Evolutionary conservation across 2,797 vertebrate species (phyloP).

Genomic region (Notamacropus eugenii): DNA sequence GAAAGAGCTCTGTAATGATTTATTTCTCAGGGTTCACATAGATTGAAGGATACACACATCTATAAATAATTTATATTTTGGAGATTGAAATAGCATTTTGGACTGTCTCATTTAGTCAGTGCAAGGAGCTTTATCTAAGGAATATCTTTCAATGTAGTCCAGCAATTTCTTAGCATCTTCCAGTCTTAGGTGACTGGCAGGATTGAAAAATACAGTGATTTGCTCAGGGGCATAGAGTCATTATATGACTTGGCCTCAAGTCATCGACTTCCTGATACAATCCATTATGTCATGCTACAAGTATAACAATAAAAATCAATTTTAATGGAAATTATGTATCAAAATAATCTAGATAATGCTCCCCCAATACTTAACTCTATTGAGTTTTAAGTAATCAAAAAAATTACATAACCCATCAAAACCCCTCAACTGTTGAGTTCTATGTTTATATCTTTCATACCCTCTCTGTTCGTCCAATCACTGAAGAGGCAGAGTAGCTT

Average conservation of each 20-base stretch:
- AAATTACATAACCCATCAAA: neutral
- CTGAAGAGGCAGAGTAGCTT: neutral
- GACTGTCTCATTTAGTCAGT: neutral
- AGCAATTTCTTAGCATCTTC: neutral
- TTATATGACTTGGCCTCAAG: neutral
- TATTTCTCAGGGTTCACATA: neutral
- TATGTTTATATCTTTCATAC: neutral
- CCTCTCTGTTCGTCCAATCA: neutral
- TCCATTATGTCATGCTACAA: neutral
- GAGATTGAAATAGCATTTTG: neutral
- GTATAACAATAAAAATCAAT: neutral
- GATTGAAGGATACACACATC: neutral
- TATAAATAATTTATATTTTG: neutral
- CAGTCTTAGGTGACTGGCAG: neutral
- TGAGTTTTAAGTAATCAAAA: neutral
- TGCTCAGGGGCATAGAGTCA: neutral
- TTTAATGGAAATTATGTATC: neutral
- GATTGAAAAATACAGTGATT: neutral
- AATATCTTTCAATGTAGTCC: neutral
- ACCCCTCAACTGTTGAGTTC: neutral
- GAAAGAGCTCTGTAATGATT: neutral
- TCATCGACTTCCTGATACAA: neutral
- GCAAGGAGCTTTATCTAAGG: neutral
- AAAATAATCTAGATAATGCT: neutral
- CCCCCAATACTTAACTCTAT: neutral